Evolutionary conservation across 2,888 invertebrate genomes (phyloP).

Genomic region (Spialia ferax): DNA sequence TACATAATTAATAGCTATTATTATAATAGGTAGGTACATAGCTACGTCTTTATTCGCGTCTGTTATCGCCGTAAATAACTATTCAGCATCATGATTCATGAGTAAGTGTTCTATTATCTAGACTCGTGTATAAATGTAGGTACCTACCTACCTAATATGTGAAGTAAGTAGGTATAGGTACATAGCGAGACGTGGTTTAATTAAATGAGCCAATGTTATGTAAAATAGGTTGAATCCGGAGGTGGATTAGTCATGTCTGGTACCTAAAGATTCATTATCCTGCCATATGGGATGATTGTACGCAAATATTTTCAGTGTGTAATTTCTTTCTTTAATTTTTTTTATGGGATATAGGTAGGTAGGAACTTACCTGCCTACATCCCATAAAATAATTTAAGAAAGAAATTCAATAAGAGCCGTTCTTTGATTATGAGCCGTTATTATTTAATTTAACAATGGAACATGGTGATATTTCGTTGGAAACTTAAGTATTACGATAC

Average conservation of each 20-base stretch:
- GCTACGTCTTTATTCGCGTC: no score
- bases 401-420: no score
- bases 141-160: not conserved
- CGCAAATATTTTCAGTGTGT: not conserved
- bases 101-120: not conserved
- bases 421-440: no score
- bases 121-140: not conserved
- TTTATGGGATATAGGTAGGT: no score
- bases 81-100: not conserved
- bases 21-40: no score
- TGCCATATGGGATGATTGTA: not conserved
- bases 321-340: no score
- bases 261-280: not conserved
- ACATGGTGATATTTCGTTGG: no score
- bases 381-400: no score
- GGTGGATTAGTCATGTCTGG: not conserved
- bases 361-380: no score
- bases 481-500: no score
- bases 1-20: no score
- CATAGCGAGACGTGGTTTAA: constrained; percentile 10
- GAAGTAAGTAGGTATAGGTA: not conserved
- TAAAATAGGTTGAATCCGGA: constrained; percentile 12
- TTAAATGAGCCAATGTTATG: constrained; percentile 24
- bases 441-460: no score
- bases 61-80: not conserved